Evolutionary conservation across 1,140 invertebrate genomes (phyloP).

Genomic region (Bacillus rossius): DNA sequence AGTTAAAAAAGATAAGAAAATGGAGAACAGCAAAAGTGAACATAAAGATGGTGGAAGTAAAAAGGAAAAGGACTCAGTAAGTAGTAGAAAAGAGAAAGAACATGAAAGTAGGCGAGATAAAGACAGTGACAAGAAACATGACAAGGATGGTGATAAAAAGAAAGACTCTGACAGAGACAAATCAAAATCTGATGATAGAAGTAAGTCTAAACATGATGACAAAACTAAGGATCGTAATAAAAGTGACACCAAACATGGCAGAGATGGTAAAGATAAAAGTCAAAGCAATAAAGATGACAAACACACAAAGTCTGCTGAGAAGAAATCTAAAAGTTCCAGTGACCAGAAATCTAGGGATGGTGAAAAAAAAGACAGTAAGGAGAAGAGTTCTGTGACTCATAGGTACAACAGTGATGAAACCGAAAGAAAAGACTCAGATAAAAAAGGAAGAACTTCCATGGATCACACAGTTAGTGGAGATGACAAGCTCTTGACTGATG

Average conservation of each 20-base stretch:
- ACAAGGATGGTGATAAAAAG: background rate
- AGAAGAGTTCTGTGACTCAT: background rate
- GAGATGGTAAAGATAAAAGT: background rate
- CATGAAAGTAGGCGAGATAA: background rate
- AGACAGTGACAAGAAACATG: constrained; percentile 7
- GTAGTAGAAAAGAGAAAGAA: background rate
- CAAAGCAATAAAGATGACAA: no score
- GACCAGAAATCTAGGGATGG: background rate
- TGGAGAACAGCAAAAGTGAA: constrained; percentile 1
- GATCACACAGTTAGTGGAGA: no score
- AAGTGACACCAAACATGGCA: background rate
- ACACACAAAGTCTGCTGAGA: no score
- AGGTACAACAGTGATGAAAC: background rate
- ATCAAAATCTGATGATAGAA: constrained; percentile 2
- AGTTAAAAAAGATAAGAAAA: background rate
- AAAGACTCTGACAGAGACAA: constrained; percentile 3
- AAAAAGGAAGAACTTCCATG: background rate
- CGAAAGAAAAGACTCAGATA: background rate
- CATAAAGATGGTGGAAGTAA: background rate
- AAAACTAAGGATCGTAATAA: constrained; percentile 1
- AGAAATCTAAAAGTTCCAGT: background rate
- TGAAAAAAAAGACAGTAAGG: background rate
- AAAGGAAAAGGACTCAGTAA: background rate
- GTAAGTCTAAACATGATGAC: background rate
- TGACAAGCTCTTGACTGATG: no score